Conservation (phyloP, 2,113 vertebrate genomes). For the Heterotis niloticus region DNA sequence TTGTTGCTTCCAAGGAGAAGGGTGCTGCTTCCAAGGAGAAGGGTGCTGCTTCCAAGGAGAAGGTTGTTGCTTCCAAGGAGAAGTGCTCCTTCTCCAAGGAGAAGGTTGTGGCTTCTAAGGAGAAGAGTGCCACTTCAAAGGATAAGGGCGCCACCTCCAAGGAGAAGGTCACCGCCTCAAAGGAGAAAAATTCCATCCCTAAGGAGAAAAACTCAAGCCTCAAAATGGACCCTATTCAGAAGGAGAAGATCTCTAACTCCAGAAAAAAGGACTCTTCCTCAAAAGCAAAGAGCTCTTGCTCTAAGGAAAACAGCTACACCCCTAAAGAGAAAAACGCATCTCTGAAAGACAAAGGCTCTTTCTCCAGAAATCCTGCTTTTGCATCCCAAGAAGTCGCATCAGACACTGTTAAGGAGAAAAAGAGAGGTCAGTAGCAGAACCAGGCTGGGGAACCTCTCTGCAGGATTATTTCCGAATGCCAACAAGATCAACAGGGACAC, state of each 20-base stretch:
- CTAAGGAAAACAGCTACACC: slow-evolving; percentile 40
- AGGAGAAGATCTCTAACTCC: slow-evolving; percentile 36
- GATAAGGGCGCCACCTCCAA: slow-evolving; percentile 20
- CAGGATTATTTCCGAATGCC: not conserved
- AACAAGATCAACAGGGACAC: not conserved
- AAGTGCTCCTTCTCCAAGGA: slow-evolving; percentile 30
- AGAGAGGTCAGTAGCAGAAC: slow-evolving; percentile 55
- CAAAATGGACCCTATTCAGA: not conserved
- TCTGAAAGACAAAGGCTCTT: slow-evolving; percentile 39
- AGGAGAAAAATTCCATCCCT: slow-evolving; percentile 40
- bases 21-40: slow-evolving; percentile 46
- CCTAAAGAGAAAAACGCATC: slow-evolving; percentile 30
- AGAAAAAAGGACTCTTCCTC: slow-evolving; percentile 36
- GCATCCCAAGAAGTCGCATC: slow-evolving; percentile 38
- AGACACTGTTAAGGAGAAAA: slow-evolving; percentile 43
- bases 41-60: slow-evolving; percentile 28
- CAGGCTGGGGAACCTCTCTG: not conserved
- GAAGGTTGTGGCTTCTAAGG: slow-evolving; percentile 42
- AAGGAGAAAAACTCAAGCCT: slow-evolving; percentile 27
- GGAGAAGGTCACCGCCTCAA: not conserved
- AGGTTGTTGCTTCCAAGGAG: slow-evolving; percentile 46
- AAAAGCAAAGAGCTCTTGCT: slow-evolving; percentile 23
- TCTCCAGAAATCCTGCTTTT: slow-evolving; percentile 42
- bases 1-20: slow-evolving; percentile 29
- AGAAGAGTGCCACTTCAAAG: slow-evolving; percentile 35